Conservation (phyloP, 2,888 invertebrate species). For the Lissonota sp. region DNA sequence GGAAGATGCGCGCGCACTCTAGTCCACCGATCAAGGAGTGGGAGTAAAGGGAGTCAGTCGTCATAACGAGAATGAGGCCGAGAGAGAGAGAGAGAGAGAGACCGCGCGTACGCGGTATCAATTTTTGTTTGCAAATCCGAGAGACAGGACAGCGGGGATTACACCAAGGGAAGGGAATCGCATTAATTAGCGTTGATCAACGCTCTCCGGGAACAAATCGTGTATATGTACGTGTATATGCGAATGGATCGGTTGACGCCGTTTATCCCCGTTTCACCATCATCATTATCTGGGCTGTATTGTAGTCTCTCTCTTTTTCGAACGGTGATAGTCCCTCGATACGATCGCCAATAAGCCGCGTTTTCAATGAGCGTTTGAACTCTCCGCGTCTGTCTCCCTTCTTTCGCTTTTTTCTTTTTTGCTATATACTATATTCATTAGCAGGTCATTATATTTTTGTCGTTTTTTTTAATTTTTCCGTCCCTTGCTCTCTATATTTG, state of each 20-base stretch:
- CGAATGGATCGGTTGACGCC: slow-evolving; percentile 57
- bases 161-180: slow-evolving; percentile 39
- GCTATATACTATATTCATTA: slow-evolving; percentile 54
- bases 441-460: slow-evolving; percentile 33
- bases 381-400: slow-evolving; percentile 16
- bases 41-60: no score
- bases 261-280: slow-evolving; percentile 57
- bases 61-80: no score
- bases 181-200: slow-evolving; percentile 68
- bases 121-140: neutral
- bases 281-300: slow-evolving; percentile 58
- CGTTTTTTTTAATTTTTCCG: slow-evolving; percentile 19
- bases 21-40: no score
- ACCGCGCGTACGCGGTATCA: neutral
- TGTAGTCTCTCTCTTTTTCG: no score
- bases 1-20: no score
- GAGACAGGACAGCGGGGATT: slow-evolving; percentile 20
- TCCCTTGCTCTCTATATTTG: neutral
- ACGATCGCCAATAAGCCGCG: slow-evolving; percentile 21
- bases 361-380: slow-evolving; percentile 61
- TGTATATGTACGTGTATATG: neutral
- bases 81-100: no score
- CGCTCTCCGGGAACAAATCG: slow-evolving; percentile 17
- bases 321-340: slow-evolving; percentile 2
- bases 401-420: neutral